phyloP scores from a whole-genome alignment of 1,140 invertebrate genomes.

The Lethocerus indicus region DNA sequence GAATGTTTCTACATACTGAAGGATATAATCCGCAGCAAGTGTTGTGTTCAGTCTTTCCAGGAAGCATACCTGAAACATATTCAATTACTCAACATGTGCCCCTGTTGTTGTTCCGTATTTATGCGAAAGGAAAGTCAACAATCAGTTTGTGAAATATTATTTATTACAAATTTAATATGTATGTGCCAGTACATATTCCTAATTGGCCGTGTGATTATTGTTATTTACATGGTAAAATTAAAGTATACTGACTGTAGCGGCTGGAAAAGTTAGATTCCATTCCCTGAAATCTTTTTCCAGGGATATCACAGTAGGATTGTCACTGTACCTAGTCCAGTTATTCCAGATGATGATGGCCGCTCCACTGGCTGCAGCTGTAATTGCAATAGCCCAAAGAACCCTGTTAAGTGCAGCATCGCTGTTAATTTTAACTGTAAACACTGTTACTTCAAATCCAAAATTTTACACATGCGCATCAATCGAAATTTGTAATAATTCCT shows the following conservation, averaged over 20 bases:
- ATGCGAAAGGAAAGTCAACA: no score
- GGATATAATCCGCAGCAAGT: not conserved
- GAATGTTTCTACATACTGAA: conserved; percentile 2
- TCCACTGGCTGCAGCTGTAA: conserved; percentile 17
- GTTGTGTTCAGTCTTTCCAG: conserved; percentile 7
- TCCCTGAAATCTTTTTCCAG: conserved; percentile 38
- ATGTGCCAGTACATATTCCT: not conserved
- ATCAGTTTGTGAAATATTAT: not conserved
- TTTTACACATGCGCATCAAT: no score
- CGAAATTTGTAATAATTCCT: no score
- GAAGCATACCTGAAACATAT: conserved; percentile 6
- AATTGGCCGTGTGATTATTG: not conserved
- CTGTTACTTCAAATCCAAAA: no score
- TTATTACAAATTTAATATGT: not conserved
- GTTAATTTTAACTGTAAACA: no score
- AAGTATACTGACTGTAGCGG: conserved; percentile 30
- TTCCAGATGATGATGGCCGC: conserved; percentile 21
- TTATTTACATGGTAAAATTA: conserved; percentile 18
- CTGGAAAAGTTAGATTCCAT: conserved; percentile 35
- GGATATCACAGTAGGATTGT: conserved; percentile 38
- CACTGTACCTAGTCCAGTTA: conserved; percentile 31
- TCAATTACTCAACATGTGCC: not conserved
- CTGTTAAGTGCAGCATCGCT: no score
- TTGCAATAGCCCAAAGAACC: not conserved
- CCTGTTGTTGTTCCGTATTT: no score